Percentiles rank a stretch among this genome's conserved stretches.
phyloP scores from a whole-genome alignment of 2,888 invertebrate species.

The Agonopterix heracliana region DNA sequence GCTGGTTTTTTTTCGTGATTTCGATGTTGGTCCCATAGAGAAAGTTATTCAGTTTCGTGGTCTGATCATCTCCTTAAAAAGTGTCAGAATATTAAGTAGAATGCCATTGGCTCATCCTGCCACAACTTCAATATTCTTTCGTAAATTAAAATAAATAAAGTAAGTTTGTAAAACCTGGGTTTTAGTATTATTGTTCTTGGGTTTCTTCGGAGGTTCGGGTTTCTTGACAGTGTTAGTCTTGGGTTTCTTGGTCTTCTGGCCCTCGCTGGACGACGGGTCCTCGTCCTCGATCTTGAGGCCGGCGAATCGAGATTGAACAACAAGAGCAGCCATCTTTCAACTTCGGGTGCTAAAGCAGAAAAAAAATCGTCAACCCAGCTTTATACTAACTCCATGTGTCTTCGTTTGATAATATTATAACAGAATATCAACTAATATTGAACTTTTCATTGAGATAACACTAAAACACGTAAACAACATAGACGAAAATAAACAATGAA shows the following conservation, averaged over 20 bases:
- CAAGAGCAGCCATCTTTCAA: constrained; percentile 76
- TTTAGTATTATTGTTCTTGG: constrained; percentile 38
- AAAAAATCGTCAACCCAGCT: neutral
- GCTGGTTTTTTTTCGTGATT: too few species aligned
- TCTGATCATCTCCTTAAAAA: too few species aligned
- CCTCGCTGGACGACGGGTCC: constrained; percentile 57
- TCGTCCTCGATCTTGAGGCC: constrained; percentile 85
- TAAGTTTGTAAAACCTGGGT: constrained; percentile 26
- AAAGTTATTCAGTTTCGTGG: too few species aligned
- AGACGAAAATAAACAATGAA: neutral
- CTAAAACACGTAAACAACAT: neutral
- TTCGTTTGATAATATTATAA: neutral
- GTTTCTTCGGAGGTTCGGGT: constrained; percentile 50
- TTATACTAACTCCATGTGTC: neutral
- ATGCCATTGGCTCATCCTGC: too few species aligned
- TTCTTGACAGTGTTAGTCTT: constrained; percentile 47
- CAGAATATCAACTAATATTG: neutral
- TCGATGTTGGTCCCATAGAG: too few species aligned
- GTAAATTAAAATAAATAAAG: too few species aligned
- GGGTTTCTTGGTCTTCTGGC: constrained; percentile 57
- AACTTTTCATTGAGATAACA: neutral
- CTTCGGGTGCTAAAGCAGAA: neutral
- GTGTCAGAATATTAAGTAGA: too few species aligned
- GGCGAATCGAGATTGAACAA: constrained; percentile 84
- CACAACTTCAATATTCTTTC: too few species aligned